Evolutionary conservation across 2,113 vertebrate genomes (phyloP), one percentile per base, ranked within the genome.

Genomic region (Cricetomys ansorgei): DNA sequence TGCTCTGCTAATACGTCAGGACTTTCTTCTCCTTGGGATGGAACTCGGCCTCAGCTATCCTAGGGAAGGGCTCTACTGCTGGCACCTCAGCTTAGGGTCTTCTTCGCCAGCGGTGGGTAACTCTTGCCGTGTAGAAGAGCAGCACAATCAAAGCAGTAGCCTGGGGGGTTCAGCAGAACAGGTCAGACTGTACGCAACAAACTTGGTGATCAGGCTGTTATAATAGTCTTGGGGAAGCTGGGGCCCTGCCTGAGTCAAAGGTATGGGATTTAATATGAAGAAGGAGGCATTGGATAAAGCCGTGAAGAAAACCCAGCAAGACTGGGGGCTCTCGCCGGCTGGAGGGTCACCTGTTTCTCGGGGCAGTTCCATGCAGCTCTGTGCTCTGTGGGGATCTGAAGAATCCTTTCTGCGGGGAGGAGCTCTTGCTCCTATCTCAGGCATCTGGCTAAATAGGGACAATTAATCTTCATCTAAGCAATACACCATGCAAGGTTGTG

Each of bases 191-290:
- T 55, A 59, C 67, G 48, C 40, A 84, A 53, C 50, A 31, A 90
- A 79, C 64, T 70, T 73, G 75, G 34, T 77, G 45, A 93, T 31
- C 72, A 37, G 43, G n/a, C 16, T 62, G 3, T 15, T 92, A 9
- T 2, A 48, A 10, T 84, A 29, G 95, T 70, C 50, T 86, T 65
- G 34, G 73, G 65, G 43, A 84, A 40, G 25, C 65, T 45, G 4
- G 45, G 31, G 23, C 50, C n/a, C 86, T 43, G n/a, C 43, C 50
- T 59, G 21, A 91, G 27, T 72, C 27, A 75, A 59, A 64, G 50
- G 84, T 88, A 43, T 29, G 25, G 55, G 87, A 83, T 72, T 96
- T 94, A 81, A 92, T 69, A 62, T 37, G n/a, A n/a, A 86, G 87
- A 91, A 91, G 53, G 85, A 72, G 65, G 13, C 23, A 67, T 85